A percentile compares a stretch with the other conserved stretches of the same genome.
These are phyloP conservation scores for Sinelater perroti DNA, from an alignment of 2,888 invertebrate species.

Conservation along the genomic window DNA sequence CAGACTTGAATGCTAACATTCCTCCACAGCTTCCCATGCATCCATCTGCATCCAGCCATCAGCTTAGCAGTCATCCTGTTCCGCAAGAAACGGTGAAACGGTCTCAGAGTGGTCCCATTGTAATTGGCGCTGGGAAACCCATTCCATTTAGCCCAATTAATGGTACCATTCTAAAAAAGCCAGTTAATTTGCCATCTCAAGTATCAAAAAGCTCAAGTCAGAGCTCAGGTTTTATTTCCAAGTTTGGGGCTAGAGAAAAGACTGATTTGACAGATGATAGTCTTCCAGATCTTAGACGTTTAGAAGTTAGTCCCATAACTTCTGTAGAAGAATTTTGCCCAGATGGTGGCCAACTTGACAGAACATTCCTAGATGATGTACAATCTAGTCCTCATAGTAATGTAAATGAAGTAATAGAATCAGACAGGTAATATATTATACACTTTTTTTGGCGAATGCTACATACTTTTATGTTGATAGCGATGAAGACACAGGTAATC, in stretches of 20 bases:
- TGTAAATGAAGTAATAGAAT: slow-evolving; percentile 60
- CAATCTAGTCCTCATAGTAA: slow-evolving; percentile 59
- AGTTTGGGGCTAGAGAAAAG: slow-evolving; percentile 55
- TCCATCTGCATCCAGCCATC: slow-evolving; percentile 59
- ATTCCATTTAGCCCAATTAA: slow-evolving; percentile 56
- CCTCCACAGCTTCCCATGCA: slow-evolving; percentile 56
- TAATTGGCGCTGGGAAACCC: slow-evolving; percentile 60
- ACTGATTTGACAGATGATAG: slow-evolving; percentile 55
- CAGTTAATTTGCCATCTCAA: slow-evolving; percentile 38
- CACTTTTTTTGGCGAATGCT: not conserved
- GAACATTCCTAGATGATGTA: slow-evolving; percentile 78
- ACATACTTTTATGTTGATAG: slow-evolving; percentile 56
- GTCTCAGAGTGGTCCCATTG: slow-evolving; percentile 60
- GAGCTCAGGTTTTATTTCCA: slow-evolving; percentile 54
- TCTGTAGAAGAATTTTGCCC: slow-evolving; percentile 78
- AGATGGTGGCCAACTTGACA: slow-evolving; percentile 78
- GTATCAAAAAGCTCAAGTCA: slow-evolving; percentile 54
- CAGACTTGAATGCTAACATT: slow-evolving; percentile 69
- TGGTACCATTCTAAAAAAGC: slow-evolving; percentile 29
- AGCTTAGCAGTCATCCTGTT: slow-evolving; percentile 59
- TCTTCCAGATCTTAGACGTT: slow-evolving; percentile 50
- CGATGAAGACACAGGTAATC: slow-evolving; percentile 78
- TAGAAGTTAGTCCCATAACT: slow-evolving; percentile 57
- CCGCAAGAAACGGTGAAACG: slow-evolving; percentile 57
- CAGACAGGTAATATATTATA: slow-evolving; percentile 63